Base-by-base conservation (phyloP, 1,140 invertebrate species). In the Ectropis grisescens region DNA sequence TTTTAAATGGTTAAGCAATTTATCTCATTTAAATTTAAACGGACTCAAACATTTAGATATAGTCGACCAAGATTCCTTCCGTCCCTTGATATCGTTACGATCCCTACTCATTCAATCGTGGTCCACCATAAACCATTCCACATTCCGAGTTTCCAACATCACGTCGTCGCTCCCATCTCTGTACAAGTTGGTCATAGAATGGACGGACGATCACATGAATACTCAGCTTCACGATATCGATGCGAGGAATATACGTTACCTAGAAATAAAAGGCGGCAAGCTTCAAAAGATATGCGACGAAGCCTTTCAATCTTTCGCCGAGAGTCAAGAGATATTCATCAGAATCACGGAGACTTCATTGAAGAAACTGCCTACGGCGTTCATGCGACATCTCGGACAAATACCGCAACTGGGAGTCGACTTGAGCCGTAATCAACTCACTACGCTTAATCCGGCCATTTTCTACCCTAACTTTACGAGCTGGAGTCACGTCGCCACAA, bases 401-500 rank as follows among this genome's bases (percentile, higher is more conserved):
- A 85, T 93, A 37, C 89, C 91, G 0, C 90, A 93, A 62, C 84
- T 94, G n/a, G 89, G 90, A 2, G 82, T 95, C 26, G 93, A 95
- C 64, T 82, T 95, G 26, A 88, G 91, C 42, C 86, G 91, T 57
- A 95, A 95, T 82, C 87, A 90, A 76, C 87, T 95, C 46, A 88
- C 89, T 31, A 89, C 89, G 30, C 78, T 95, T 14, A 90, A 89
- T 70, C 91, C 92, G 14, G 90, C 91, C 10, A 88, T 91, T 14
- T 91, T 95, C 50, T 95, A 95, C 69, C 90, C 91, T 1, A 94
- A 94, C 67, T 87, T 87, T 36, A 89, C 90, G 2, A 90, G 90
- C 14, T 94, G 92, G 92, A 92, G 93, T 70, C 88, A 89, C 43
- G 89, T 92, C 26, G 92, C 92, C 11, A 94, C 92, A 4, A 91